Percentiles rank a stretch among this genome's conserved stretches.
Conservation (phyloP, 2,888 invertebrate species). For the Ophioninae sp. region DNA sequence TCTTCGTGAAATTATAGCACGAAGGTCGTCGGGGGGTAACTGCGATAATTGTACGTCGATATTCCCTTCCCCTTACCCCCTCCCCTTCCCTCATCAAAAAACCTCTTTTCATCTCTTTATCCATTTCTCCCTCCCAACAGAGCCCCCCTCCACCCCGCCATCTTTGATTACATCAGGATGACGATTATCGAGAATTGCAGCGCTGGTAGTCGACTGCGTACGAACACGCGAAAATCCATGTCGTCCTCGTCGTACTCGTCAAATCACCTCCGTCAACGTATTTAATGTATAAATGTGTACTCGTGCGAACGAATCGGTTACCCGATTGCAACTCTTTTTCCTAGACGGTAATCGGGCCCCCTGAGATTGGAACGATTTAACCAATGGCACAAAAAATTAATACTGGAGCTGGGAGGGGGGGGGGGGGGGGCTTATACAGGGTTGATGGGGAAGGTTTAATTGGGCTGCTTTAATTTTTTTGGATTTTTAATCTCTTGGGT, state of each 20-base stretch:
- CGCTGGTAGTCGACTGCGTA: slow-evolving; percentile 44
- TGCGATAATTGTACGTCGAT: slow-evolving; percentile 56
- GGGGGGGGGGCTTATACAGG: background rate
- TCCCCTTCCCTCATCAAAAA: slow-evolving; percentile 3
- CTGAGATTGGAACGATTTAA: slow-evolving; percentile 69
- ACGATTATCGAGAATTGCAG: slow-evolving; percentile 56
- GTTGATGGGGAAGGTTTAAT: no score
- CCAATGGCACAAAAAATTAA: slow-evolving; percentile 24
- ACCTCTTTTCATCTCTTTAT: slow-evolving; percentile 8
- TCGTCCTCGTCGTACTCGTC: slow-evolving; percentile 29
- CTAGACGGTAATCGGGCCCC: slow-evolving; percentile 17
- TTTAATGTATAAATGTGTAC: background rate
- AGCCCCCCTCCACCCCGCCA: slow-evolving; percentile 22
- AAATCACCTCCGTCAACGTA: background rate
- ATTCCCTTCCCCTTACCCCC: slow-evolving; percentile 3
- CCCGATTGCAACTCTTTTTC: slow-evolving; percentile 12
- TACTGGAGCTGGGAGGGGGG: background rate
- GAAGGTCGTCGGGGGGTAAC: slow-evolving; percentile 53
- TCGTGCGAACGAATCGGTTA: slow-evolving; percentile 43
- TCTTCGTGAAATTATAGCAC: slow-evolving; percentile 52
- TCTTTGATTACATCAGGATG: slow-evolving; percentile 56
- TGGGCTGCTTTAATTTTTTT: no score
- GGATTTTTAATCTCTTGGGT: no score
- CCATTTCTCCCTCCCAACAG: background rate
- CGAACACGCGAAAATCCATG: slow-evolving; percentile 50